Base-by-base conservation (phyloP, 2,888 invertebrate genomes). In the Drosophila austrosaltans region DNA sequence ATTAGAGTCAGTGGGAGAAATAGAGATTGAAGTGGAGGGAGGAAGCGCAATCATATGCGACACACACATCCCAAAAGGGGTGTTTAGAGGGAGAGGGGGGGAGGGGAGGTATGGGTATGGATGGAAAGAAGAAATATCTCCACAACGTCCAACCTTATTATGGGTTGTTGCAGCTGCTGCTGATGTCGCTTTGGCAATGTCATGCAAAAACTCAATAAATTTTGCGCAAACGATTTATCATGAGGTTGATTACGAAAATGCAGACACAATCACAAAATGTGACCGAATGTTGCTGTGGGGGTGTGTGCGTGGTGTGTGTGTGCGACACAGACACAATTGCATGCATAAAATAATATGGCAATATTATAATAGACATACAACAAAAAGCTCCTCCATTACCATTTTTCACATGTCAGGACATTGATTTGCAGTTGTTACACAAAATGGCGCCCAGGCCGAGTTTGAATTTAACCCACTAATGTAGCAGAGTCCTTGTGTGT, bases 151-250 rank as follows among this genome's bases (percentile, higher is more conserved):
- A 65, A 30, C 57, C 61, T 57, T 57, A 61, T 72, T 61, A 72
- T 30, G 30, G 32, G 57, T 61, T 66, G 68, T 54, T 63, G 72
- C 72, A 74, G 72, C 72, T 67, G 72, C 67, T 74, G 74, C 68
- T 75, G 75, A 56, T 68, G 68, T 56, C 48, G 63, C 63, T 78
- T 64, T 69, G 73, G 69, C 73, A 71, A 75, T 85, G 79, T 81
- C 89, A 82, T 89, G 89, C 87, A 84, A 82, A 85, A 86, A 86
- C 87, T 90, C 90, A 84, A 90, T 89, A 84, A 83, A 85, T 81
- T 87, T 75, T 82, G 80, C 71, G 77, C 85, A 85, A 90, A 85
- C 88, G 89, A 90, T 90, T 90, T 90, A 90, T 90, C 89, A 90
- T 90, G 81, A 81, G 89, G 78, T 88, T 89, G 88, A 90, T 89